Percentiles rank a stretch among this genome's conserved stretches.
phyloP scores from a whole-genome alignment of 2,113 vertebrate genomes.

The Aptenodytes forsteri region DNA sequence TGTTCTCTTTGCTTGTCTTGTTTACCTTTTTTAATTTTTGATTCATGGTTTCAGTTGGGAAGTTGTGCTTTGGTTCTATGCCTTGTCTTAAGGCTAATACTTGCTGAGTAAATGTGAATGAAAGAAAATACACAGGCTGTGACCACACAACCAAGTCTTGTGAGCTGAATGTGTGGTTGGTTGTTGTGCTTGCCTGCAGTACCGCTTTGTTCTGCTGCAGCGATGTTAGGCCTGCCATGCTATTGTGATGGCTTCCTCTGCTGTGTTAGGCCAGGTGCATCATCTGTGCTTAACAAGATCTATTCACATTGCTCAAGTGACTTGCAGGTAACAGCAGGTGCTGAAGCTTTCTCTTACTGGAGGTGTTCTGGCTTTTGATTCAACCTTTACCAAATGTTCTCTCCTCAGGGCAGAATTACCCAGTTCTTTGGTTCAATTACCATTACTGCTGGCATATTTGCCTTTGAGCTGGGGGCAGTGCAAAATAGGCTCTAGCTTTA shows the following conservation, averaged over 20 bases:
- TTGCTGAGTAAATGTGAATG: not conserved
- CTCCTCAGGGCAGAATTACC: not conserved
- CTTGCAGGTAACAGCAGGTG: not conserved
- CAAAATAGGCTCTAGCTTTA: not conserved
- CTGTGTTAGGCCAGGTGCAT: not conserved
- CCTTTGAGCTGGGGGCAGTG: not conserved
- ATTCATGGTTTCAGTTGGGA: not conserved
- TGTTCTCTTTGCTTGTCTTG: not conserved
- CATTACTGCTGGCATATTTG: not conserved
- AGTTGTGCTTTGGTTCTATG: not conserved
- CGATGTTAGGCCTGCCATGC: fast-evolving
- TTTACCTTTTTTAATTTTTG: not conserved
- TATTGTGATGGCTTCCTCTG: not conserved
- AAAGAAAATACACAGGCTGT: not conserved
- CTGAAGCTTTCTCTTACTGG: not conserved
- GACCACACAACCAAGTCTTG: not conserved
- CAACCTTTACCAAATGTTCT: not conserved
- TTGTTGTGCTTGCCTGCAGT: not conserved
- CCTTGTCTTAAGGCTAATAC: not conserved
- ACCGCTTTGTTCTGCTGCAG: not conserved
- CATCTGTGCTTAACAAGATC: not conserved
- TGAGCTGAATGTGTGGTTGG: not conserved
- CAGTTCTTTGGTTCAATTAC: not conserved
- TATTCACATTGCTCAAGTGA: not conserved
- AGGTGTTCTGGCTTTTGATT: not conserved